Base-by-base conservation (phyloP, 2,888 invertebrate genomes). In the Agrochola litura region DNA sequence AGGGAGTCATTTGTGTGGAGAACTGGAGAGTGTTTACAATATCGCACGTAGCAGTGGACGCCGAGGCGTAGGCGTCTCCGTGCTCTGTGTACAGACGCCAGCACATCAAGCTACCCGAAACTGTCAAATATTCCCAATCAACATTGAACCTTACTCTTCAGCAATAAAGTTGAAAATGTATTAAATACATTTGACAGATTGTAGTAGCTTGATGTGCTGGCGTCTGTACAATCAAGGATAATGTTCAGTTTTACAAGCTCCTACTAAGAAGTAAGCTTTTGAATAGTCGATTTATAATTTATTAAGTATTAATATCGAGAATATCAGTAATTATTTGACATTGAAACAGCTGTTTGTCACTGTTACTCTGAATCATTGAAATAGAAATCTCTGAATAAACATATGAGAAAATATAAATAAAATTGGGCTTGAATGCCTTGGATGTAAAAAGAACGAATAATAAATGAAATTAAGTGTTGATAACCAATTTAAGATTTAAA, bases 401-500 rank as follows among this genome's bases (percentile, higher is more conserved):
- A n/a, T n/a, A n/a, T n/a, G n/a, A n/a, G n/a, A 67, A 67, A 76
- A 82, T 76, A 63, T 37, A 37, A 49, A 63, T 43, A 43, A 41
- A 43, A 46, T 22, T 25, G 1, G n/a, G 30, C 6, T 64, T 74
- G 5, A 6, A 14, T n/a, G 3, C 37, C 6, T 64, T 74, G 5
- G 14, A 14, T n/a, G 3, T 46, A 25, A 19, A 60, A 65, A 49
- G 19, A 54, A 58, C 6, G 14, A 70, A 2, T 56, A 70, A 0
- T 83, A 64, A 43, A 79, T 72, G 69, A 80, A 64, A 79, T 64
- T 49, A 60, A 46, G 25, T 69, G 16, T 56, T 19, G n/a, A 52
- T n/a, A 41, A 0, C 14, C 37, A 60, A 43, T 71, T 61, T 56
- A 43, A 56, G 16, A 16, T 9, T 0, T 25, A 37, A 41, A 68